Evolutionary conservation across 2,888 invertebrate genomes (phyloP), one percentile per base, ranked within the genome.

Genomic region (Ophonus ardosiacus): DNA sequence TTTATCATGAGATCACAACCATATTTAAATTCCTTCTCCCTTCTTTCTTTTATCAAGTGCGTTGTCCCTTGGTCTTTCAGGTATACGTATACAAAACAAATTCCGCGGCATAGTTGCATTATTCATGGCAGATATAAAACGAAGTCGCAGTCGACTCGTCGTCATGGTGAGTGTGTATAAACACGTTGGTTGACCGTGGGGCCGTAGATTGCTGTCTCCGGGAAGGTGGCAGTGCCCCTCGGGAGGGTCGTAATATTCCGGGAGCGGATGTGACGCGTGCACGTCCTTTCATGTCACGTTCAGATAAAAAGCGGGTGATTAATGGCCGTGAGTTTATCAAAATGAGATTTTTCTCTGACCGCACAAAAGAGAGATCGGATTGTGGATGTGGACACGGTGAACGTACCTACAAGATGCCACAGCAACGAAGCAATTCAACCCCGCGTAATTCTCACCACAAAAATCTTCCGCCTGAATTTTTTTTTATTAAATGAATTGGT

Each of bases 221-320:
- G 38, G 40, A 78, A 78, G 78, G 78, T 78, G 78, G 24, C 56
- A 15, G 56, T 78, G 51, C 78, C 78, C 78, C 56, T 57, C 56
- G 78, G 80, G 80, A 59, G 57, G 61, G 80, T 61, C 18, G 84
- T 84, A 84, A 84, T 84, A 78, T 84, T 84, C 84, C 84, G 51
- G 63, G 24, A 24, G 51, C 84, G 84, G 84, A 89, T 88, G 88
- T 88, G 89, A 90, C 88, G 89, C 88, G 89, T 87, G 87, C 65
- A 89, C 90, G 89, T 90, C 90, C 89, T 90, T 90, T 90, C 90
- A 90, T 88, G 90, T 90, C 90, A 90, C 90, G 90, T 90, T 88
- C 89, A 90, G 90, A 90, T 90, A 90, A 90, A 90, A 89, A 84
- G 84, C 90, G 88, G 86, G 89, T 90, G 90, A 90, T 90, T 90